These are phyloP conservation scores for Belonocnema kinseyi DNA, from an alignment of 1,140 invertebrate species.

Conservation along the genomic window DNA sequence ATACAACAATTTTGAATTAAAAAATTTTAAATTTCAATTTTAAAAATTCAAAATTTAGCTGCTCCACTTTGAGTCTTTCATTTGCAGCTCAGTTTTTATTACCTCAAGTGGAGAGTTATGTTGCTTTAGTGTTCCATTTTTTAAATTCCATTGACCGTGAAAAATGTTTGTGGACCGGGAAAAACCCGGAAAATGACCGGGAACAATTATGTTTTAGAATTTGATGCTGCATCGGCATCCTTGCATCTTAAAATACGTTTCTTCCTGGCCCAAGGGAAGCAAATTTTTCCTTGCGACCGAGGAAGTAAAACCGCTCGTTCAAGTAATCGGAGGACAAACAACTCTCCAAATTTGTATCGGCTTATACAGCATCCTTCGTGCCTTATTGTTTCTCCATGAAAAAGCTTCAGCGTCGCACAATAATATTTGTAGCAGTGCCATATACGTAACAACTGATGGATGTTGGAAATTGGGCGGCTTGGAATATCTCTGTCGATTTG, in stretches of 20 bases:
- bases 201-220: conserved; percentile 80
- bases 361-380: conserved; percentile 84
- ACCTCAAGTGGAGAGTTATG: no score
- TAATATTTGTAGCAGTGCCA: conserved; percentile 85
- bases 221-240: conserved; percentile 88
- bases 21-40: no score
- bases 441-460: conserved; percentile 88
- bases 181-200: no score
- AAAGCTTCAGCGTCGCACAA: conserved; percentile 87
- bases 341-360: conserved; percentile 87
- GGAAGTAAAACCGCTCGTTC: conserved; percentile 82
- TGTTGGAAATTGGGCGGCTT: conserved; percentile 89
- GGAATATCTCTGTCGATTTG: conserved; percentile 85
- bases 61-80: no score
- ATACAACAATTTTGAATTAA: no score
- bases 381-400: conserved; percentile 87
- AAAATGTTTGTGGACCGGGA: no score
- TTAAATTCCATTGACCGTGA: no score
- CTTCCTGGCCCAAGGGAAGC: conserved; percentile 85
- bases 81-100: no score
- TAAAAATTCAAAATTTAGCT: no score
- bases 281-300: conserved; percentile 86
- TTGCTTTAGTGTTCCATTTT: no score
- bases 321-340: conserved; percentile 79
- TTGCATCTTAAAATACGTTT: conserved; percentile 86